Base-by-base conservation (phyloP, 2,113 vertebrate species). In the Brienomyrus brachyistius region DNA sequence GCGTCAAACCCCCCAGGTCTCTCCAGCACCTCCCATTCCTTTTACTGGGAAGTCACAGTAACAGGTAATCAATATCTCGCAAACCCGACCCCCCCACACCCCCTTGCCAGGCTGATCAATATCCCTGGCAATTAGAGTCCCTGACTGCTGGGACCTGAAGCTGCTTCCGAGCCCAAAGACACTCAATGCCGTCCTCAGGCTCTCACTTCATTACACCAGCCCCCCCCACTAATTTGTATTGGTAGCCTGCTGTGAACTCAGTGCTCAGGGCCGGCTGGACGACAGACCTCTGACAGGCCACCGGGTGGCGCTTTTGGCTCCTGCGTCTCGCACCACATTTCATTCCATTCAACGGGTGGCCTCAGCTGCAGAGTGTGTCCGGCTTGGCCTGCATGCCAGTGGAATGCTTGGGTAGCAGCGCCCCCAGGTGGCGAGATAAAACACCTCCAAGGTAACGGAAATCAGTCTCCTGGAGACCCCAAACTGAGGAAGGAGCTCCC, bases 101-200 rank as follows among this genome's bases (percentile, higher is more conserved):
- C 93, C 94, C 92, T 94, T 83, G 86, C 94, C 89, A 83, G 93
- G 90, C 91, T 95, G 94, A 97, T 97, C 96, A 95, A 97, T 97
- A 96, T 95, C 93, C 94, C 93, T 92, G 95, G 95, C 96, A 96
- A 96, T 97, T 97, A 97, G 94, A 95, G 95, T 96, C 95, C 95
- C 95, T 95, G 95, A 93, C 94, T 94, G 95, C 91, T 90, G 93
- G 94, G 94, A 94, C 96, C 94, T 95, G 70, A 87, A 93, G 93
- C 94, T 93, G 94, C 93, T 94, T 94, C 52, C 90, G 90, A 92
- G 91, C 95, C 94, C 94, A 94, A 93, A 95, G 96, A 96, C 95
- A 96, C 95, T 95, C 95, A 96, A 95, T 96, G 96, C 96, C 96
- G 95, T 96, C 94, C 93, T 96, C 95, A 94, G 95, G 94, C 95